Percentiles rank a stretch among this genome's conserved stretches.
phyloP scores from a whole-genome alignment of 1,140 invertebrate species.

The Tetramorium alpestre region DNA sequence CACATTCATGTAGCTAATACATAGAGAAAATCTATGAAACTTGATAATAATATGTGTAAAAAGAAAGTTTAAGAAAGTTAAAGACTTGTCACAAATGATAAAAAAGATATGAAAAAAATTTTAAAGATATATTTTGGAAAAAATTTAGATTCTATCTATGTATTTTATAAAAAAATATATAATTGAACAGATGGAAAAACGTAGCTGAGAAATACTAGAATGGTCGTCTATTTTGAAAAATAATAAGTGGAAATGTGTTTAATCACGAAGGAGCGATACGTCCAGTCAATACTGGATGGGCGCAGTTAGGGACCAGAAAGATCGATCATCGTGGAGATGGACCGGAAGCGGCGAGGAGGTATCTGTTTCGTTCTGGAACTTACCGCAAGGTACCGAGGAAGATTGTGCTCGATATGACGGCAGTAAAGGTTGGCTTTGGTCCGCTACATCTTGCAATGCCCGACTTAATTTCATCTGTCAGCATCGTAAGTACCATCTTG shows the following conservation, averaged over 20 bases:
- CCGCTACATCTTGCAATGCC: conserved; percentile 95
- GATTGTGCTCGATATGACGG: conserved; percentile 97
- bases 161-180: neutral
- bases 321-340: conserved; percentile 96
- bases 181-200: neutral
- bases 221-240: neutral
- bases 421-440: conserved; percentile 97
- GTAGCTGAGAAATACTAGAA: neutral
- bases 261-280: conserved; percentile 90
- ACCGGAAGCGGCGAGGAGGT: conserved; percentile 93
- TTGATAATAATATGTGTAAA: neutral
- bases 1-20: neutral
- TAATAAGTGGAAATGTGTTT: conserved; percentile 7
- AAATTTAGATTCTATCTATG: neutral
- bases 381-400: conserved; percentile 91
- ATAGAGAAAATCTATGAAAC: neutral
- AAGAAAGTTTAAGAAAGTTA: neutral
- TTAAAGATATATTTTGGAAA: neutral
- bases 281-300: conserved; percentile 98
- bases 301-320: conserved; percentile 92
- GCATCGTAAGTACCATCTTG: conserved; percentile 91
- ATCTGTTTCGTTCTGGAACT: conserved; percentile 96
- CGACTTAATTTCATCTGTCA: conserved; percentile 97
- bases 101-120: neutral
- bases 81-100: neutral